Base-by-base conservation (phyloP, 2,113 vertebrate species). In the Taurulus bubalis region DNA sequence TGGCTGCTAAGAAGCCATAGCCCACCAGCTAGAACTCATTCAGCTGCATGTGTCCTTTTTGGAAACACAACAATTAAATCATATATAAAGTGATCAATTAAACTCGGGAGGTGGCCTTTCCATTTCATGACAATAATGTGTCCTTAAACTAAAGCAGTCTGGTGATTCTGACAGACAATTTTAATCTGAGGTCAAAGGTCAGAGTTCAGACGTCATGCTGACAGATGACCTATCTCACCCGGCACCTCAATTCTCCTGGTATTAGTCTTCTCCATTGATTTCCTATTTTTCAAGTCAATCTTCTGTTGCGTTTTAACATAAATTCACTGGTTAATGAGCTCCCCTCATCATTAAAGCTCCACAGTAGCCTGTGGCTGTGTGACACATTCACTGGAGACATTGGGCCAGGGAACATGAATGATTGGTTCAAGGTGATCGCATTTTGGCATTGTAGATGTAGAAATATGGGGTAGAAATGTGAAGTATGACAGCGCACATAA, bases 291-390 rank as follows among this genome's bases (percentile, higher is more conserved):
- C 71, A 32, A 72, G 84, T 91, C 79, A 71, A 90, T 85, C 62
- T 64, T 38, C 40, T 16, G 60, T 56, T 84, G 74, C 59, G 45
- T 87, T 91, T 92, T 28, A 85, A 71, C 79, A 87, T 87, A 47
- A 79, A 86, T 83, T 77, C 58, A 40, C 20, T 83, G n/a, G 56
- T 86, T 89, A 88, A 92, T 88, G 87, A 92, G 83, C 78, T 89
- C 70, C 53, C 6, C 9, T 83, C 83, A 20, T 77, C 77, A 85
- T 77, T 87, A 73, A 87, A 79, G 71, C 34, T 30, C 42, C 42
- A 62, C 6, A 71, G 49, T 65, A 66, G 45, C 82, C 76, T 66
- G 49, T 76, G 74, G 80, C 58, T 53, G 71, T 80, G 83, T 71
- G 75, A 75, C 69, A 78, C 68, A 81, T 80, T 83, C 49, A 71